Percentiles rank a stretch among this genome's conserved stretches.
Evolutionary conservation across 2,113 vertebrate species (phyloP).

Genomic region (Suncus etruscus): DNA sequence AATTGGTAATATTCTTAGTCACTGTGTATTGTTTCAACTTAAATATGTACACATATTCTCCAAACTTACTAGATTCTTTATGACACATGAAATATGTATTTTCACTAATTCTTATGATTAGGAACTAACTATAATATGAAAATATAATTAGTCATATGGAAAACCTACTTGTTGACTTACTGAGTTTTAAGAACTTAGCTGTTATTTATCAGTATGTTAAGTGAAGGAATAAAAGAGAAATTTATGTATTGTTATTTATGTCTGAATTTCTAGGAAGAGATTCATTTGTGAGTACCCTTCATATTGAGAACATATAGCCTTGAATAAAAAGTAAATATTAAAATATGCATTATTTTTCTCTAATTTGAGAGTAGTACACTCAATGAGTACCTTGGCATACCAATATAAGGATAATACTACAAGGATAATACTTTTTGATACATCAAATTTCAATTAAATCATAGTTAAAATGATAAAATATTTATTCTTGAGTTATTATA

Average conservation of each 20-base stretch:
- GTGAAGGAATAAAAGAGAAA: not conserved
- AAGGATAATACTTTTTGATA: conserved; percentile 72
- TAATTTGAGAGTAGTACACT: conserved; percentile 51
- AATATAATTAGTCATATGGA: conserved; percentile 58
- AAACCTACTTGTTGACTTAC: conserved; percentile 58
- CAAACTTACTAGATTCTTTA: conserved; percentile 65
- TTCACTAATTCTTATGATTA: conserved; percentile 57
- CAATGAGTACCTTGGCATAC: conserved; percentile 40
- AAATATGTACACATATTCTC: conserved; percentile 64
- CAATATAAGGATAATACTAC: conserved; percentile 28
- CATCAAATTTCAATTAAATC: conserved; percentile 71
- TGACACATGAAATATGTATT: conserved; percentile 66
- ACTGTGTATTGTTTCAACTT: conserved; percentile 67
- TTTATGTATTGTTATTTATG: conserved; percentile 2
- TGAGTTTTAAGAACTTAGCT: conserved; percentile 40
- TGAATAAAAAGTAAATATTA: conserved; percentile 50
- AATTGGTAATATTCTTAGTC: conserved; percentile 75
- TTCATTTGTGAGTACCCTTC: conserved; percentile 6
- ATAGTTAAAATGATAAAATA: conserved; percentile 53
- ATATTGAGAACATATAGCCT: not conserved
- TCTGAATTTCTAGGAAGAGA: not conserved
- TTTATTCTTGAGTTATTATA: conserved; percentile 58
- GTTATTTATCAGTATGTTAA: conserved; percentile 51
- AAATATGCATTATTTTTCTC: conserved; percentile 12
- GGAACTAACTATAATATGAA: conserved; percentile 65